Conservation (phyloP, 35 echinoderm and acorn worm genomes). For the Heliocidaris tuberculata region DNA sequence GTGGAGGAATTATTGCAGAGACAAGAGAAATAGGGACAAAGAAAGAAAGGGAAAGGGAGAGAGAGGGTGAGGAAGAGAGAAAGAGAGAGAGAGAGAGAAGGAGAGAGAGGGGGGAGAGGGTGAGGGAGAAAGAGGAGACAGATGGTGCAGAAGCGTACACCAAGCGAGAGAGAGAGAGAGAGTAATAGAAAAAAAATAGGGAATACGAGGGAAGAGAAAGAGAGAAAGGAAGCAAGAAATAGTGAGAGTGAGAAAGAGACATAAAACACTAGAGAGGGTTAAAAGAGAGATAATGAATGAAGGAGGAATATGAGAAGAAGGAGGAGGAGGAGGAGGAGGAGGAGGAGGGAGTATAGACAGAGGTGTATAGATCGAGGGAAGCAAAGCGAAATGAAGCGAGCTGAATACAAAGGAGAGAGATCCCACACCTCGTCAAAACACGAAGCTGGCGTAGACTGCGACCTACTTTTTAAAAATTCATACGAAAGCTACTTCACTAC, state of each 20-base stretch:
- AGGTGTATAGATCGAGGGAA: not conserved
- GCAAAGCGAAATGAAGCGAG: not conserved
- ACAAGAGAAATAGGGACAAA: no score
- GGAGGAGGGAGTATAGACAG: not conserved
- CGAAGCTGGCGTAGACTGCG: not conserved
- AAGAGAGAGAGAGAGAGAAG: not conserved
- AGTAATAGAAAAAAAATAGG: no score
- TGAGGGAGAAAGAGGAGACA: not conserved
- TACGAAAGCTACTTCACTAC: not conserved
- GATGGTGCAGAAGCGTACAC: no score
- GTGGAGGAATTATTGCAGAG: not conserved
- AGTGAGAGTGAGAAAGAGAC: no score
- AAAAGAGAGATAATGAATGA: not conserved
- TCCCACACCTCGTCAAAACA: not conserved
- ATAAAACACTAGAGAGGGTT: no score
- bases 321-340: not conserved
- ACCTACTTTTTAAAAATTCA: constrained; percentile 14
- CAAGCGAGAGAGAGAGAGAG: no score
- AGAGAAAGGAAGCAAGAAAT: no score
- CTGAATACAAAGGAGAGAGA: not conserved
- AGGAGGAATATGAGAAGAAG: not conserved
- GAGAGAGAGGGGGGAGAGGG: not conserved
- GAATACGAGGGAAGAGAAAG: no score
- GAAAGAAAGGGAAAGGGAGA: not conserved
- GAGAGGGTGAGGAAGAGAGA: not conserved